Evolutionary conservation across 2,888 invertebrate species (phyloP).

Genomic region (Tribolium freemani): DNA sequence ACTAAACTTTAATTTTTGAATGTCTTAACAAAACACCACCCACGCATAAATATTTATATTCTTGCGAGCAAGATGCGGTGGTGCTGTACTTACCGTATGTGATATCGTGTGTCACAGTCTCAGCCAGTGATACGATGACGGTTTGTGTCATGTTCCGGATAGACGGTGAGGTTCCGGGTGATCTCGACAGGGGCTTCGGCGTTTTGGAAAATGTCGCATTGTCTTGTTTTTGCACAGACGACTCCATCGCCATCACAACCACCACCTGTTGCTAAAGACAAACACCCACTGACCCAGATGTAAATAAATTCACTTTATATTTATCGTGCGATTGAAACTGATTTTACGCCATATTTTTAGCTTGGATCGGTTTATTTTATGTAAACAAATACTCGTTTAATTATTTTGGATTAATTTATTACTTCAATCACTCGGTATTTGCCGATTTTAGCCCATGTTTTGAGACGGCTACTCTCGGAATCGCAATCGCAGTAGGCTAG

Average conservation of each 20-base stretch:
- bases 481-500: constrained; percentile 58
- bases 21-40: constrained; percentile 42
- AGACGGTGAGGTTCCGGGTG: constrained; percentile 64
- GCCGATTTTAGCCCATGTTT: constrained; percentile 54
- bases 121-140: constrained; percentile 66
- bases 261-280: constrained; percentile 51
- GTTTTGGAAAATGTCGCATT: constrained; percentile 64
- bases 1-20: background rate
- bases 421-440: constrained; percentile 13
- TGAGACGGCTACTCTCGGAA: constrained; percentile 56
- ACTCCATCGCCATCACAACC: constrained; percentile 51
- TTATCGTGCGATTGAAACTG: constrained; percentile 28
- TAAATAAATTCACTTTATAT: constrained; percentile 44
- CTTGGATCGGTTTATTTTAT: constrained; percentile 9
- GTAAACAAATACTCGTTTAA: constrained; percentile 1
- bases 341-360: constrained; percentile 19
- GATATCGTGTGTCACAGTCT: constrained; percentile 72
- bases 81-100: constrained; percentile 70
- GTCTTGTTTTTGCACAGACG: constrained; percentile 42
- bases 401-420: background rate
- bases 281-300: constrained; percentile 34
- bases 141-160: constrained; percentile 66
- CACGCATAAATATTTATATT: constrained; percentile 44
- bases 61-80: constrained; percentile 18
- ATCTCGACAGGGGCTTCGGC: constrained; percentile 66